Evolutionary conservation across 2,797 vertebrate species (phyloP).

Genomic region (Chaunax sp.): DNA sequence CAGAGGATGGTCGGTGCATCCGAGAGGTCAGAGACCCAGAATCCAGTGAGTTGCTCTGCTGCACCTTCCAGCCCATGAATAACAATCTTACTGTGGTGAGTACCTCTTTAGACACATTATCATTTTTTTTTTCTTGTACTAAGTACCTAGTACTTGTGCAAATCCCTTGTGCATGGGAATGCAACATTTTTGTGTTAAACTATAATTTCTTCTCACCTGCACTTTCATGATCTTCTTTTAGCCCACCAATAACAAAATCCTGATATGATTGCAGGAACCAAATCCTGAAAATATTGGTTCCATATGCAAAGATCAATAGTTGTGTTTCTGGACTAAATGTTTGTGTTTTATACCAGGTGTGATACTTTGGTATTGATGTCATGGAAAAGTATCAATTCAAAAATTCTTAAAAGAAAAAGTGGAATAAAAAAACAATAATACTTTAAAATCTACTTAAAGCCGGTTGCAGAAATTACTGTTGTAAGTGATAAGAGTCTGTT

Average conservation of each 20-base stretch:
- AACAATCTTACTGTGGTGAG: slow-evolving; percentile 97
- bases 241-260: background rate
- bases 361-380: background rate
- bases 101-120: slow-evolving; percentile 13
- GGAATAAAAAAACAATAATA: too few relatives aligned
- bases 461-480: background rate
- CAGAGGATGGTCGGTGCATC: slow-evolving; percentile 92
- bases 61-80: slow-evolving; percentile 96
- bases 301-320: too few relatives aligned
- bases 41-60: slow-evolving; percentile 91
- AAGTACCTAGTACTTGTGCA: too few relatives aligned
- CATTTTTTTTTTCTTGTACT: background rate
- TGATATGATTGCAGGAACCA: background rate
- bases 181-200: background rate
- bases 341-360: too few relatives aligned
- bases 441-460: too few relatives aligned
- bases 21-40: slow-evolving; percentile 92
- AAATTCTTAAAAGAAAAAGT: too few relatives aligned
- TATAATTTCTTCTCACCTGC: background rate
- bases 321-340: background rate
- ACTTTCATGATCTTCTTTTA: background rate
- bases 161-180: too few relatives aligned
- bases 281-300: too few relatives aligned
- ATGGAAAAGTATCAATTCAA: background rate
- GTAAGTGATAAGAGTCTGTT: background rate